Conservation (phyloP, 2,888 invertebrate species). For the Drosophila parthenogenetica region DNA sequence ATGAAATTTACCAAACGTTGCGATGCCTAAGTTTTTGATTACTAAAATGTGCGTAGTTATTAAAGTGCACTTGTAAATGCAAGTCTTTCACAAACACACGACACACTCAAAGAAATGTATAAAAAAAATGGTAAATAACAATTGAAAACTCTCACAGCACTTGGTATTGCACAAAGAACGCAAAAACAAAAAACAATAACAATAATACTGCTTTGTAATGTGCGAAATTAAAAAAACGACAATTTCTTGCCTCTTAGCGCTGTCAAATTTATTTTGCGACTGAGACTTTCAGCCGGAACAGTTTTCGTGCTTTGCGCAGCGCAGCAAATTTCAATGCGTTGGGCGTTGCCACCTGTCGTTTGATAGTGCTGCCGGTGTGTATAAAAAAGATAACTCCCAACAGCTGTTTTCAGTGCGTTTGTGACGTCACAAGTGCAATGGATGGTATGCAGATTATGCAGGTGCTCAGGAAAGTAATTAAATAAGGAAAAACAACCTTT, state of each 20-base stretch:
- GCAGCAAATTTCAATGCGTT: conserved; percentile 42
- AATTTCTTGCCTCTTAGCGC: conserved; percentile 22
- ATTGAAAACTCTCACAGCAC: conserved; percentile 17
- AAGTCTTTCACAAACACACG: conserved; percentile 21
- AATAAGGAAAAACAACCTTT: neutral
- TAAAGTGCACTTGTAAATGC: conserved; percentile 22
- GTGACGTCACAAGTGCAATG: conserved; percentile 6
- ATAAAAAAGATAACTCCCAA: conserved; percentile 17
- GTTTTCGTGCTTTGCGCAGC: conserved; percentile 48
- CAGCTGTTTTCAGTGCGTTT: conserved; percentile 25
- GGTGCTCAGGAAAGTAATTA: neutral
- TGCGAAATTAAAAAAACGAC: conserved; percentile 40
- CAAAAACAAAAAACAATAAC: conserved; percentile 55
- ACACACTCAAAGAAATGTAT: conserved; percentile 11
- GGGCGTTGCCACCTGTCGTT: conserved; percentile 39
- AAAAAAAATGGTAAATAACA: conserved; percentile 1
- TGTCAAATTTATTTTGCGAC: conserved; percentile 66
- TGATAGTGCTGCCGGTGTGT: conserved; percentile 28
- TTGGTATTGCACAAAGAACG: conserved; percentile 22
- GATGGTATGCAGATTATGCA: neutral
- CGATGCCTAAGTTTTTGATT: neutral
- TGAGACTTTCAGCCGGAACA: conserved; percentile 36
- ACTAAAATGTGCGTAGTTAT: conserved; percentile 14
- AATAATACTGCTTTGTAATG: conserved; percentile 67
- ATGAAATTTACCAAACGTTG: conserved; percentile 21